Evolutionary conservation across 2,888 invertebrate genomes (phyloP).

Genomic region (Biston betularia): DNA sequence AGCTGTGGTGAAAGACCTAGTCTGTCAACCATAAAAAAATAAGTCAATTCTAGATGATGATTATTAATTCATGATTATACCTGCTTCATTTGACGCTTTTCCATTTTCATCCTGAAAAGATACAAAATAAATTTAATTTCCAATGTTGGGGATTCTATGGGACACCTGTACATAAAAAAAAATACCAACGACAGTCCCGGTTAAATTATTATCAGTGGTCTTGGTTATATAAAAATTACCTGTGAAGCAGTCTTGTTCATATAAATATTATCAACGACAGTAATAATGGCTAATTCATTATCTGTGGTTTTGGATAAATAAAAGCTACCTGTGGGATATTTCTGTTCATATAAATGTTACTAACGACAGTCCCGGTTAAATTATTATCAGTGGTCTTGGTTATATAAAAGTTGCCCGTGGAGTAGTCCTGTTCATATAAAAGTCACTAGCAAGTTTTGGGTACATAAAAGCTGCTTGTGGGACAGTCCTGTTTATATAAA

Average conservation of each 20-base stretch:
- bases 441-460: no score
- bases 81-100: conserved; percentile 38
- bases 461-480: background rate
- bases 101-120: conserved; percentile 50
- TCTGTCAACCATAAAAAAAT: no score
- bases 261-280: background rate
- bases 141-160: no score
- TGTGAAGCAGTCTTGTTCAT: background rate
- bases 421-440: background rate
- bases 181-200: no score
- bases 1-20: no score
- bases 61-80: conserved; percentile 36
- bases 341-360: background rate
- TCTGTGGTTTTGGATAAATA: no score
- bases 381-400: background rate
- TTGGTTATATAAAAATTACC: background rate
- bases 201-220: background rate
- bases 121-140: background rate
- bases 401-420: background rate
- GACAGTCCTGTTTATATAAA: background rate
- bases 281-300: no score
- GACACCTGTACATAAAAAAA: no score
- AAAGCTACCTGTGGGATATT: background rate
- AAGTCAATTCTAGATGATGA: no score
- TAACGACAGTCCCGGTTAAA: no score